A percentile compares a stretch with the other conserved stretches of the same genome.
These are phyloP conservation scores for Tiaroga cobitis DNA, from an alignment of 2,797 vertebrate genomes.

Conservation along the genomic window DNA sequence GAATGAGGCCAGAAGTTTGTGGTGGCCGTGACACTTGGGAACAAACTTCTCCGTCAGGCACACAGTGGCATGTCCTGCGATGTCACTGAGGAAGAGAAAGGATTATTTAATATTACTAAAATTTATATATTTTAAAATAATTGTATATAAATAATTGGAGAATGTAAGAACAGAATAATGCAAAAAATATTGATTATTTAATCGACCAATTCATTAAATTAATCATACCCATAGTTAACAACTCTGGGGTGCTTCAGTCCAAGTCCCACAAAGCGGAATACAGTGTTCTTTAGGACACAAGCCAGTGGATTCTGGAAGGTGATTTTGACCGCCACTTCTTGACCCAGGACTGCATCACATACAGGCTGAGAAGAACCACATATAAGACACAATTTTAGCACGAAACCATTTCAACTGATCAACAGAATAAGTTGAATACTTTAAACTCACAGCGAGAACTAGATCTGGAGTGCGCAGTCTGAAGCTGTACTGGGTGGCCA, in stretches of 20 bases:
- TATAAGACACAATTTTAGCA: not conserved
- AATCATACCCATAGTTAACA: slow-evolving; percentile 80
- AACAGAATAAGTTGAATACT: not conserved
- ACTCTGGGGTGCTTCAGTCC: slow-evolving; percentile 84
- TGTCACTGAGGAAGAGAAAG: slow-evolving; percentile 68
- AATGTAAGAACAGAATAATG: not conserved
- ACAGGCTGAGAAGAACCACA: slow-evolving; percentile 66
- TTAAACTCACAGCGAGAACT: slow-evolving; percentile 75
- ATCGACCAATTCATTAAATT: not conserved
- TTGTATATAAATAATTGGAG: not conserved
- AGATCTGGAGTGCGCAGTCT: slow-evolving; percentile 87
- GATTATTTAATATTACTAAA: not conserved
- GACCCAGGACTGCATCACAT: slow-evolving; percentile 75
- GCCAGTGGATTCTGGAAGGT: slow-evolving; percentile 88
- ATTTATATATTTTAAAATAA: not conserved
- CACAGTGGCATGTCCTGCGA: slow-evolving; percentile 72
- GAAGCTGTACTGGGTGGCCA: slow-evolving; percentile 88
- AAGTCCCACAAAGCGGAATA: slow-evolving; percentile 87
- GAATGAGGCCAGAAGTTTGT: slow-evolving; percentile 86
- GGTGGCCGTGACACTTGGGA: slow-evolving; percentile 79
- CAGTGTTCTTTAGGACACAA: slow-evolving; percentile 75
- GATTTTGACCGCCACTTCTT: slow-evolving; percentile 84
- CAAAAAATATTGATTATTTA: not conserved
- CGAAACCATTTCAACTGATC: not conserved
- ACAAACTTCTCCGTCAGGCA: slow-evolving; percentile 83